Conservation (phyloP, 2,113 vertebrate genomes). For the Paratilapia polleni region DNA sequence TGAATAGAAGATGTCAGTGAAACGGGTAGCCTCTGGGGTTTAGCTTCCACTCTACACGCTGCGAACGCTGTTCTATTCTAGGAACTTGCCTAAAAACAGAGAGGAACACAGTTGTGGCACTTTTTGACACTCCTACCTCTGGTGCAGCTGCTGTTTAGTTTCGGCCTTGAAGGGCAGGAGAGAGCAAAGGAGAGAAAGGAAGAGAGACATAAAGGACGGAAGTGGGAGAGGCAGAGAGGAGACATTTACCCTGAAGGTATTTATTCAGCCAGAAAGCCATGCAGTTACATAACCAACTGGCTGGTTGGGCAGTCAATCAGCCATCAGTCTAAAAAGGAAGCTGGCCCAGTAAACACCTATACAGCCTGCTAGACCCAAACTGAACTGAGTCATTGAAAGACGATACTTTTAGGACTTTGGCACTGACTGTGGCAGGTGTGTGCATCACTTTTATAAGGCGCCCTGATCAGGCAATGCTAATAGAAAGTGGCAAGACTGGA, state of each 20-base stretch:
- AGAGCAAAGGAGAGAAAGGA: constrained; percentile 2
- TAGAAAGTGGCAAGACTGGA: constrained; percentile 52
- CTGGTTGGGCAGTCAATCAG: constrained; percentile 16
- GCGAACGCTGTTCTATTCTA: constrained; percentile 70
- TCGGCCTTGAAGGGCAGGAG: constrained; percentile 18
- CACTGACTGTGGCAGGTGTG: constrained; percentile 61
- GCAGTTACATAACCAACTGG: constrained; percentile 47
- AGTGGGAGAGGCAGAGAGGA: constrained; percentile 24
- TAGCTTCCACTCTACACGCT: constrained; percentile 57
- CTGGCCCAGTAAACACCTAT: constrained; percentile 12
- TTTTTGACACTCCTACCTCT: constrained; percentile 69
- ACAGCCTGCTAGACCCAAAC: not conserved
- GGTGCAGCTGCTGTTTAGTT: constrained; percentile 58
- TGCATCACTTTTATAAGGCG: constrained; percentile 45
- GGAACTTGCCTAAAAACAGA: constrained; percentile 70
- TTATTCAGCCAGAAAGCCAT: constrained; percentile 22
- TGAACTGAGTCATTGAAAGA: constrained; percentile 23
- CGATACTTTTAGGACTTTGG: constrained; percentile 29
- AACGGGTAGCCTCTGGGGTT: constrained; percentile 60
- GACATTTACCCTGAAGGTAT: constrained; percentile 15
- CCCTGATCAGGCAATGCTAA: constrained; percentile 52
- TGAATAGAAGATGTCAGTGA: constrained; percentile 63
- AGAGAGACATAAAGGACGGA: constrained; percentile 16
- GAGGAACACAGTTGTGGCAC: constrained; percentile 60
- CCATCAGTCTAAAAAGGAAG: constrained; percentile 35